A percentile compares a stretch with the other conserved stretches of the same genome.
These are phyloP conservation scores for Plebejus melissa DNA, from an alignment of 2,888 invertebrate genomes.

Conservation along the genomic window DNA sequence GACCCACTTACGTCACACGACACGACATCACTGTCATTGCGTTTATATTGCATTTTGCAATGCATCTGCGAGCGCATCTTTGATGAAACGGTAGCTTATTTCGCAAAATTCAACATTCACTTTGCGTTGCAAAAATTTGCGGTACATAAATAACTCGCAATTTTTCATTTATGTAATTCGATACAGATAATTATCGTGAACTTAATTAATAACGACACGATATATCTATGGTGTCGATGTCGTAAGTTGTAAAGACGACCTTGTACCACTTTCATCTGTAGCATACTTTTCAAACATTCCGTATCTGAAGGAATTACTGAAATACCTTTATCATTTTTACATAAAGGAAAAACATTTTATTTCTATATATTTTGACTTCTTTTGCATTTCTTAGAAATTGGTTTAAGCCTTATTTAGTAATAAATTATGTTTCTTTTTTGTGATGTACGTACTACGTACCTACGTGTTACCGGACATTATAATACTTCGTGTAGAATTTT, in stretches of 20 bases:
- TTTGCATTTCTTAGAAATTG: not conserved
- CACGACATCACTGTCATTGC: not conserved
- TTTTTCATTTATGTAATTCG: not conserved
- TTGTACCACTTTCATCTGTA: not conserved
- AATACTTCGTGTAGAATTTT: not conserved
- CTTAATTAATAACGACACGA: slow-evolving; percentile 3
- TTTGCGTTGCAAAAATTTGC: not conserved
- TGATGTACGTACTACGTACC: not conserved
- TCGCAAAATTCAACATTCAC: slow-evolving; percentile 6
- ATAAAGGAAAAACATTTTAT: not conserved
- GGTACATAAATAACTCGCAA: not conserved
- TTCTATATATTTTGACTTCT: not conserved
- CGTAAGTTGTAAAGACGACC: slow-evolving; percentile 19
- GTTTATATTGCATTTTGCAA: slow-evolving; percentile 18
- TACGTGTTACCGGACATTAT: not conserved
- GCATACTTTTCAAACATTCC: not conserved
- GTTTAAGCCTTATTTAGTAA: not conserved
- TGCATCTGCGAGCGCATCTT: not conserved
- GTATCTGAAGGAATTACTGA: not conserved
- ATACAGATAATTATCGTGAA: not conserved
- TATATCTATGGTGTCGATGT: not conserved
- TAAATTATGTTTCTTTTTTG: not conserved
- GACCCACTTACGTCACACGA: slow-evolving; percentile 18
- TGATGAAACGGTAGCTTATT: slow-evolving; percentile 14
- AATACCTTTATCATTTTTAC: not conserved